Evolutionary conservation across 1,140 invertebrate genomes (phyloP), one percentile per base, ranked within the genome.

Genomic region (Neuroterus valhalla): DNA sequence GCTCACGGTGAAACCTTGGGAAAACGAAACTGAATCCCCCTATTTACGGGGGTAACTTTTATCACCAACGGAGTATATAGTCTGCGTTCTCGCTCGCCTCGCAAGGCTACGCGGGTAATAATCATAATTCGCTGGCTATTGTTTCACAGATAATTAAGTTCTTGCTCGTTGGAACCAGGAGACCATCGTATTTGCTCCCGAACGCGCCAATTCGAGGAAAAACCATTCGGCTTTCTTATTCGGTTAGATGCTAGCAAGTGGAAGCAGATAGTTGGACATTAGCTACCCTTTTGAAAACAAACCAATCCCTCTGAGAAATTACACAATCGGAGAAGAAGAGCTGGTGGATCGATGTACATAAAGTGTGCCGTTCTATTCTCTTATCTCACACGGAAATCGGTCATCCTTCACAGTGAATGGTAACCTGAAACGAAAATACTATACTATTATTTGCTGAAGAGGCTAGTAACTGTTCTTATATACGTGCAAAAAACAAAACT

Each of bases 111-210:
- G 44, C 71, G 74, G 76, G 79, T 82, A 85, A 85, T 85, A 85
- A 85, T 85, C 83, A 84, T 85, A 85, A 85, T 85, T 85, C 81
- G 75, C 75, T 67, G 70, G 76, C 78, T 83, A 85, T 85, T 84
- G 83, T 85, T 85, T 83, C 84, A 79, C 82, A 85, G 82, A 85
- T 85, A 85, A 85, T 85, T 84, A 85, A 85, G 82, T 85, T 85
- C 84, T 84, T 85, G 81, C 82, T 66, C 74, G 71, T 44, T 66
- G 72, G 71, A n/a, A 68, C n/a, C 44, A 52, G 48, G 19, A 17
- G 19, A 14, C 48, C 19, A 52, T 8, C 3, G 48, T 17, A 52
- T 52, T 17, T 17, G 48, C n/a, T 52, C 19, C n/a, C 14, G 48
- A 8, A 38, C 31, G 3, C 74, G 81, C 82, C 82, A 85, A 85